Conservation (phyloP, 2,113 vertebrate species). For the Melanostigma gelatinosum region DNA sequence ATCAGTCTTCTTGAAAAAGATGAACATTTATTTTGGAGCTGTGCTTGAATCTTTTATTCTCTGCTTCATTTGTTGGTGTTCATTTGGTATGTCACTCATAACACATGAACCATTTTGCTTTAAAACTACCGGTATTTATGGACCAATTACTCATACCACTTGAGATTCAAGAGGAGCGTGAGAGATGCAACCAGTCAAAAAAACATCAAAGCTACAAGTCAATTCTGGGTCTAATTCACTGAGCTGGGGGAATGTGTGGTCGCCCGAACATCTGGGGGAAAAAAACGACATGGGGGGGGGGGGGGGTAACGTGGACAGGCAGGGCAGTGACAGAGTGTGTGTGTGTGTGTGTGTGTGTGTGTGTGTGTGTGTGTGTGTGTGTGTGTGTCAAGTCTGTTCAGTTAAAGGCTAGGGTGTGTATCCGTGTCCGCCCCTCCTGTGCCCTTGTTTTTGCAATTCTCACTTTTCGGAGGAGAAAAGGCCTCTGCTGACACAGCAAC, state of each 20-base stretch:
- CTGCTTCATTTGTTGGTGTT: background rate
- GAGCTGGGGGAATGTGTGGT: background rate
- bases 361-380: no score
- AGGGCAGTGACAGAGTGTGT: background rate
- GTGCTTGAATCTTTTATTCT: conserved; percentile 1
- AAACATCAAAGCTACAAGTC: conserved; percentile 27
- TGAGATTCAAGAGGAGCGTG: background rate
- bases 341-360: background rate
- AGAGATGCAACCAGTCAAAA: conserved; percentile 33
- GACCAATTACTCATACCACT: conserved; percentile 46
- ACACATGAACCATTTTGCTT: conserved; percentile 2
- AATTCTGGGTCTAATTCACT: conserved; percentile 7
- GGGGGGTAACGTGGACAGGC: background rate
- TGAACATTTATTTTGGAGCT: background rate
- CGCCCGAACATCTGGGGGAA: background rate
- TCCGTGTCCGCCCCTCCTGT: conserved; percentile 7
- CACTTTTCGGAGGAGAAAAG: conserved; percentile 29
- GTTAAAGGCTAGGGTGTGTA: background rate
- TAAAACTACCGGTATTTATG: conserved; percentile 30
- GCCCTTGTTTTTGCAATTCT: conserved; percentile 21
- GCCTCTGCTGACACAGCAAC: conserved; percentile 60
- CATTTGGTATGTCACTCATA: conserved; percentile 21
- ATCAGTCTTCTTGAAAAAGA: background rate
- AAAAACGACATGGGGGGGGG: background rate
- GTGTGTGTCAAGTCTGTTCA: background rate